Evolutionary conservation across 2,888 invertebrate species (phyloP).

Genomic region (Parascotia fuliginaria): DNA sequence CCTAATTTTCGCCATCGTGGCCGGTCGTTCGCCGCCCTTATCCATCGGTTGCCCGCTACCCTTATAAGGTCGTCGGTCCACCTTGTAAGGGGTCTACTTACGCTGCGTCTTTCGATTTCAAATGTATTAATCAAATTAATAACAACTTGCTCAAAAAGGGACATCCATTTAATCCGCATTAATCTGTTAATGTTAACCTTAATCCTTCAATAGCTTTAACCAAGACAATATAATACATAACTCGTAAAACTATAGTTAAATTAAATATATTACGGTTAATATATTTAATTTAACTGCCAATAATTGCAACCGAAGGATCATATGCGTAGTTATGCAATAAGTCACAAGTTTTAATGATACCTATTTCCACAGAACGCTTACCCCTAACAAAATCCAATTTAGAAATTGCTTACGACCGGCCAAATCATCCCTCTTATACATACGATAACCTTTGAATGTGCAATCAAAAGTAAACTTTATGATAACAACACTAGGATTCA

Average conservation of each 20-base stretch:
- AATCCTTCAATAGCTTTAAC: background rate
- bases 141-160: no score
- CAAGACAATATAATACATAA: conserved; percentile 12
- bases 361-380: conserved; percentile 41
- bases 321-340: conserved; percentile 28
- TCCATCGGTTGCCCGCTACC: no score
- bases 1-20: no score
- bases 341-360: conserved; percentile 57
- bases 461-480: conserved; percentile 51
- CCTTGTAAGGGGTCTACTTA: no score
- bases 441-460: conserved; percentile 32
- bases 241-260: conserved; percentile 35
- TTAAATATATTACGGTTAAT: conserved; percentile 40
- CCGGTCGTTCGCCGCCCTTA: no score
- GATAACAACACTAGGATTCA: conserved; percentile 35
- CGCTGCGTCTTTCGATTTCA: no score
- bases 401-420: conserved; percentile 68
- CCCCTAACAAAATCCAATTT: conserved; percentile 63
- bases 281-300: conserved; percentile 34
- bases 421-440: conserved; percentile 55
- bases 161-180: background rate
- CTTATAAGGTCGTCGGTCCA: no score
- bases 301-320: conserved; percentile 33
- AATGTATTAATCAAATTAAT: no score
- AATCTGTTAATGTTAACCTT: background rate